Conservation (phyloP, 2,888 invertebrate species). For the Limnephilus rhombicus region DNA sequence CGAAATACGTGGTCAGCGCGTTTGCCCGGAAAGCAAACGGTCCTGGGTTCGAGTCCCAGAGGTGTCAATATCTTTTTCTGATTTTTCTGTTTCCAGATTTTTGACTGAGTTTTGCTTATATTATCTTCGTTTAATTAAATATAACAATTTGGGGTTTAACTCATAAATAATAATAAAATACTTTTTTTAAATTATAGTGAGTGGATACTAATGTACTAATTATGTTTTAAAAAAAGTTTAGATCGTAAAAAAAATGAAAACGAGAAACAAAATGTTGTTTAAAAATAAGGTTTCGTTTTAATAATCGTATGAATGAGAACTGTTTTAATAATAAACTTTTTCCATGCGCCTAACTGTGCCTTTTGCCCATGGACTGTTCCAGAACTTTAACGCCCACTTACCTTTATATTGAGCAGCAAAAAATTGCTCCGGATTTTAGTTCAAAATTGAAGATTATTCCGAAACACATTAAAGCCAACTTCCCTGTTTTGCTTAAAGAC, state of each 20-base stretch:
- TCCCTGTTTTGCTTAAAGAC: constrained; percentile 12
- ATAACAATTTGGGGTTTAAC: too few species aligned
- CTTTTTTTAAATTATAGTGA: too few species aligned
- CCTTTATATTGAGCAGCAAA: constrained; percentile 5
- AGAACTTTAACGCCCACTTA: not conserved
- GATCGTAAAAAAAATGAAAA: not conserved
- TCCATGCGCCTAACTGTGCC: not conserved
- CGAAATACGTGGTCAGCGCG: too few species aligned
- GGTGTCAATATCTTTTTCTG: too few species aligned
- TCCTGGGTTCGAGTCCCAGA: too few species aligned
- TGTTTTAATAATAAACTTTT: not conserved
- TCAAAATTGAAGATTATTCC: constrained; percentile 12
- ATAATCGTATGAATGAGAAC: not conserved
- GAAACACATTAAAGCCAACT: constrained; percentile 25
- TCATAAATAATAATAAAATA: too few species aligned
- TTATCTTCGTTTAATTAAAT: too few species aligned
- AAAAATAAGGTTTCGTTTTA: not conserved
- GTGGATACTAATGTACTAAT: too few species aligned
- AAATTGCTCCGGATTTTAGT: not conserved
- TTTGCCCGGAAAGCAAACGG: too few species aligned
- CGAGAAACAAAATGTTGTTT: not conserved
- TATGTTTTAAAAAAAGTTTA: not conserved
- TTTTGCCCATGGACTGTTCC: not conserved
- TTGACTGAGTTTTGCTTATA: too few species aligned
- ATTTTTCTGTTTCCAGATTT: too few species aligned